These are phyloP conservation scores for Caenorhabditis sp. DNA, from an alignment of 2,888 invertebrate species.

Conservation along the genomic window DNA sequence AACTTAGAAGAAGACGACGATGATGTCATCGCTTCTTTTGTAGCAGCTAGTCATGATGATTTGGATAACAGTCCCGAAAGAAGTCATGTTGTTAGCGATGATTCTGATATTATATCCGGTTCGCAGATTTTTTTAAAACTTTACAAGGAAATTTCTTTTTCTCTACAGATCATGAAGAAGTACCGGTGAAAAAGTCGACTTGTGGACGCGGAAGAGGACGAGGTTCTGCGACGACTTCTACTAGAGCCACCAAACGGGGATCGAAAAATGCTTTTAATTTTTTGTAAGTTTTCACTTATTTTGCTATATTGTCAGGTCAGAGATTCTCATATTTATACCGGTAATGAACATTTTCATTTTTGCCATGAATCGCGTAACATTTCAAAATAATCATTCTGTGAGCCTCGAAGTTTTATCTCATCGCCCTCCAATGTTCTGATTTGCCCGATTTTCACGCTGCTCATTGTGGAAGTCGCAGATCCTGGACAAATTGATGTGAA, in stretches of 20 bases:
- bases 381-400: slow-evolving; percentile 36
- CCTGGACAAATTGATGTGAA: slow-evolving; percentile 4
- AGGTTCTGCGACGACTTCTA: background rate
- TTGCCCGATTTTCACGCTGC: background rate
- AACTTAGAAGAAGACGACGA: background rate
- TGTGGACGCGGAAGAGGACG: slow-evolving; percentile 5
- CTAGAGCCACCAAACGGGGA: background rate
- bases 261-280: background rate
- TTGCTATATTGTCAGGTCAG: background rate
- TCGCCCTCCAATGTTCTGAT: slow-evolving; percentile 26
- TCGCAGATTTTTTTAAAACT: too few species aligned
- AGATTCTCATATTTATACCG: background rate
- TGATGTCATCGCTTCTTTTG: background rate
- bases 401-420: slow-evolving; percentile 18
- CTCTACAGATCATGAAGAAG: background rate
- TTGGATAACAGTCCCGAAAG: background rate
- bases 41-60: too few species aligned
- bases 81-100: background rate
- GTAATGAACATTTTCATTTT: background rate
- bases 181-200: background rate
- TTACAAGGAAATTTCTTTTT: too few species aligned
- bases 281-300: background rate
- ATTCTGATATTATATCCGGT: background rate
- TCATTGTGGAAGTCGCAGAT: background rate
- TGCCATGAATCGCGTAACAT: background rate